Evolutionary conservation across 2,113 vertebrate genomes (phyloP).

Genomic region (Halichoeres trimaculatus): DNA sequence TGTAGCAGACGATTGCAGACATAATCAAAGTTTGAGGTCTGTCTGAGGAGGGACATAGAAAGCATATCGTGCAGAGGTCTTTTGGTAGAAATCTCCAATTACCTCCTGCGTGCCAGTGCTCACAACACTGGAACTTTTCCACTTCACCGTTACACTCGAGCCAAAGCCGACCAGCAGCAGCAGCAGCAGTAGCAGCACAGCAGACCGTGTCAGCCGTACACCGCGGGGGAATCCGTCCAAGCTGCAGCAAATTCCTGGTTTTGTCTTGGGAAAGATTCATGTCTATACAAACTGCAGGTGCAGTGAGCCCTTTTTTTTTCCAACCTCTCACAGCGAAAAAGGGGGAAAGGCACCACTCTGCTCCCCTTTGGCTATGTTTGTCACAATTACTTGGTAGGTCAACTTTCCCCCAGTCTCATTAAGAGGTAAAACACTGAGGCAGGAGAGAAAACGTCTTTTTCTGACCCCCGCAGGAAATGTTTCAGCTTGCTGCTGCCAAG

Average conservation of each 20-base stretch:
- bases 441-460: constrained; percentile 49
- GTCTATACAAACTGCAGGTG: constrained; percentile 77
- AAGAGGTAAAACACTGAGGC: constrained; percentile 65
- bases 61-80: constrained; percentile 64
- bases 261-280: constrained; percentile 72
- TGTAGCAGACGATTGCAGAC: constrained; percentile 60
- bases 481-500: constrained; percentile 62
- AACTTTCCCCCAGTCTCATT: constrained; percentile 64
- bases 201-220: constrained; percentile 67
- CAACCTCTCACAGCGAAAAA: constrained; percentile 37
- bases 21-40: constrained; percentile 71
- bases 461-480: constrained; percentile 54
- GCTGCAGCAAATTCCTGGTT: constrained; percentile 70
- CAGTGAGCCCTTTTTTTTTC: constrained; percentile 22
- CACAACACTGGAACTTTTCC: constrained; percentile 77
- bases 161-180: constrained; percentile 62
- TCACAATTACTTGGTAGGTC: constrained; percentile 69
- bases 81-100: constrained; percentile 77
- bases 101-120: constrained; percentile 75
- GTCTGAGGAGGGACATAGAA: constrained; percentile 59
- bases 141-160: constrained; percentile 74
- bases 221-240: constrained; percentile 57
- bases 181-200: constrained; percentile 55
- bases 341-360: constrained; percentile 36
- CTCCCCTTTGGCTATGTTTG: constrained; percentile 50